Conservation (phyloP, 1,140 invertebrate genomes). For the Bombus pascuorum region DNA sequence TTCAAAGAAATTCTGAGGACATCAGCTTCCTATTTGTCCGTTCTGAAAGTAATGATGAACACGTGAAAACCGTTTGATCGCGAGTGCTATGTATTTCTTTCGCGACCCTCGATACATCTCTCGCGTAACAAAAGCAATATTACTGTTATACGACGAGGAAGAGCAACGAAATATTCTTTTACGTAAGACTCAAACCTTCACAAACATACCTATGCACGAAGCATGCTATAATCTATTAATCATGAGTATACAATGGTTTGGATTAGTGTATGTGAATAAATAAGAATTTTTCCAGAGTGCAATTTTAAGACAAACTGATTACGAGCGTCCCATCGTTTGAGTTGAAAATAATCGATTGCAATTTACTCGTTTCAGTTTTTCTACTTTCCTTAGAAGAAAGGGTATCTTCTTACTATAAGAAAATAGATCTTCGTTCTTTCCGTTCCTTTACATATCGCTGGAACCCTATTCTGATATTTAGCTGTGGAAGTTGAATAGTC, state of each 20-base stretch:
- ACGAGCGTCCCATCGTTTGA: not conserved
- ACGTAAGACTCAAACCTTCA: not conserved
- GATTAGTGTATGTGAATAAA: not conserved
- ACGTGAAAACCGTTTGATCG: constrained; percentile 12
- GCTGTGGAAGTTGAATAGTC: not conserved
- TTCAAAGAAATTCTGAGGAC: constrained; percentile 60
- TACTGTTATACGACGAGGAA: not conserved
- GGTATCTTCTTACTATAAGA: not conserved
- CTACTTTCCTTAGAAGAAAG: too few relatives aligned
- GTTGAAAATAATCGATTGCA: not conserved
- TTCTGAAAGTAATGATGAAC: constrained; percentile 48
- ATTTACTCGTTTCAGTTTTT: not conserved
- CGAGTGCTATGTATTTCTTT: not conserved
- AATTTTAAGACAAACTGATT: not conserved
- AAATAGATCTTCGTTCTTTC: not conserved
- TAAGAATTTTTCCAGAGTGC: not conserved
- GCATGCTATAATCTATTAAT: not conserved
- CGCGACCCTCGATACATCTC: not conserved
- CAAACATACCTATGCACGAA: not conserved
- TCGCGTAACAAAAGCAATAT: not conserved
- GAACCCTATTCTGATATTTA: too few relatives aligned
- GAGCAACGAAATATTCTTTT: not conserved
- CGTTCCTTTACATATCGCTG: too few relatives aligned
- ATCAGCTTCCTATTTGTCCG: constrained; percentile 53
- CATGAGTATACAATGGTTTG: not conserved